These are phyloP conservation scores for Oryzias javanicus DNA, from an alignment of 2,113 vertebrate genomes.

Conservation along the genomic window DNA sequence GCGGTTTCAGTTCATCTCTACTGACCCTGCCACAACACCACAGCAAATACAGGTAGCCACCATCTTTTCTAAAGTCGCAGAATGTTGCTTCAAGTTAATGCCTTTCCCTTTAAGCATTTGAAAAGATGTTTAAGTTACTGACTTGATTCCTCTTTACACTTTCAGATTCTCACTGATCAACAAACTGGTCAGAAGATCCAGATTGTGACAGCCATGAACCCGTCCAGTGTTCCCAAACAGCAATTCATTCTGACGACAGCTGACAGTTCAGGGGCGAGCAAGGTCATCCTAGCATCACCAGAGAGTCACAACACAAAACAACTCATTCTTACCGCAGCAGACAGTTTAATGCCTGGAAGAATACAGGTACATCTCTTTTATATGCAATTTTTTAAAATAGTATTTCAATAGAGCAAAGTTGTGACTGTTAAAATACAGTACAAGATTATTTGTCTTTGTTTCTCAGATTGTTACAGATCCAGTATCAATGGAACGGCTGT, in stretches of 20 bases:
- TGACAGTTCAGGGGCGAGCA: constrained; percentile 88
- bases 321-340: constrained; percentile 92
- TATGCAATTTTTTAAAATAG: too few relatives aligned
- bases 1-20: constrained; percentile 91
- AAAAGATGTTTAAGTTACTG: not conserved
- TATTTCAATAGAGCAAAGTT: not conserved
- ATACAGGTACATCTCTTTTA: constrained; percentile 84
- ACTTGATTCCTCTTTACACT: not conserved
- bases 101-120: not conserved
- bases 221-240: constrained; percentile 86
- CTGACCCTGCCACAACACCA: constrained; percentile 86
- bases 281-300: constrained; percentile 92
- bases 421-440: constrained; percentile 1
- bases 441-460: constrained; percentile 18
- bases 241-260: constrained; percentile 94
- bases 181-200: constrained; percentile 98
- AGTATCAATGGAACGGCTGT: constrained; percentile 90
- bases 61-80: too few relatives aligned
- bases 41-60: constrained; percentile 92
- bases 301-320: constrained; percentile 89
- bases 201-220: constrained; percentile 93
- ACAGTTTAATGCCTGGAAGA: constrained; percentile 90
- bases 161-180: constrained; percentile 95
- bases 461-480: constrained; percentile 94
- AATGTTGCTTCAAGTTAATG: constrained; percentile 57